phyloP scores from a whole-genome alignment of 2,113 vertebrate genomes.

The Oryzias melastigma region DNA sequence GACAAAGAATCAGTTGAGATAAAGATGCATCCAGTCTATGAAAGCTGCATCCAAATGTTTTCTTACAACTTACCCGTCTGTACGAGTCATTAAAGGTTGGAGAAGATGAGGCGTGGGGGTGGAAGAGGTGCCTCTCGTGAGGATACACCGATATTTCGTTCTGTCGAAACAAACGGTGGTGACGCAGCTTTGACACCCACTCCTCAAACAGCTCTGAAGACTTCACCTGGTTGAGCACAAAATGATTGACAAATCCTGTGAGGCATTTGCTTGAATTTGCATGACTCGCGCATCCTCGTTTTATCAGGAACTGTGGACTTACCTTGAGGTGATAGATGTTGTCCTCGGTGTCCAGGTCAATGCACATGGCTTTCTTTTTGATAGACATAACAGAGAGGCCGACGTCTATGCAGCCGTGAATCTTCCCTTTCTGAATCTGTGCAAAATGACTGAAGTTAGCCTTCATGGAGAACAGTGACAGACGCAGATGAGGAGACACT shows the following conservation, averaged over 20 bases:
- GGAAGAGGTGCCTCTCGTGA: slow-evolving; percentile 82
- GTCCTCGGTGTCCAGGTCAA: slow-evolving; percentile 93
- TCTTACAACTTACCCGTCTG: slow-evolving; percentile 78
- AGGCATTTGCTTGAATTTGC: neutral
- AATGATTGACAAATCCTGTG: slow-evolving; percentile 2
- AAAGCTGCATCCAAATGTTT: neutral
- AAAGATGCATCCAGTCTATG: too few relatives aligned
- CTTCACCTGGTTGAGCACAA: slow-evolving; percentile 80
- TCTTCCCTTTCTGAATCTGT: slow-evolving; percentile 89
- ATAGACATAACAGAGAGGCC: slow-evolving; percentile 97
- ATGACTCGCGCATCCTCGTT: neutral
- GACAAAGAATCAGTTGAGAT: too few relatives aligned
- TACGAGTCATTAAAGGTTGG: slow-evolving; percentile 69
- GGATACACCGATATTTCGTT: slow-evolving; percentile 94
- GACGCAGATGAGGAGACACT: neutral
- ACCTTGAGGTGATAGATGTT: slow-evolving; percentile 98
- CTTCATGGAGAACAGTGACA: neutral
- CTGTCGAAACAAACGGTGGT: slow-evolving; percentile 92
- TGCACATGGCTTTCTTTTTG: slow-evolving; percentile 93
- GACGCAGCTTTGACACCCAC: slow-evolving; percentile 90
- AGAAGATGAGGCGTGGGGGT: slow-evolving; percentile 70
- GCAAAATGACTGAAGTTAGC: neutral
- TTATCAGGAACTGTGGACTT: slow-evolving; percentile 3
- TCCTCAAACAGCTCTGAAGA: slow-evolving; percentile 88
- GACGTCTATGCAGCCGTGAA: slow-evolving; percentile 93